These are phyloP conservation scores for Neotragus pygmaeus DNA, from an alignment of 2,113 vertebrate species.

Conservation along the genomic window DNA sequence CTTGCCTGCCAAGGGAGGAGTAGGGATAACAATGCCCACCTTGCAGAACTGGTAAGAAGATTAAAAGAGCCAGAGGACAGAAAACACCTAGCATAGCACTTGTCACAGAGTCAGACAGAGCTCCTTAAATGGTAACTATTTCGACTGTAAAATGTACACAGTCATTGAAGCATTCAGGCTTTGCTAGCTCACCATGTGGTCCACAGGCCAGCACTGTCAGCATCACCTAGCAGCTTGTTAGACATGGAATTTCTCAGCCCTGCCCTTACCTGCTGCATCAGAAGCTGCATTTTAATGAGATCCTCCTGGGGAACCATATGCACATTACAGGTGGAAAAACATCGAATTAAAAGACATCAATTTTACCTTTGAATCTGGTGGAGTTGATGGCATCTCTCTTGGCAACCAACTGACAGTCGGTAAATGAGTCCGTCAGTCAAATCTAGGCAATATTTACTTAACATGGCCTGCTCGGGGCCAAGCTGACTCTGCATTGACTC, in stretches of 20 bases:
- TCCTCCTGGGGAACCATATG: neutral
- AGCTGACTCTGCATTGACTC: neutral
- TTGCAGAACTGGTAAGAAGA: neutral
- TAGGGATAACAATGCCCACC: neutral
- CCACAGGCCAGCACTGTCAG: neutral
- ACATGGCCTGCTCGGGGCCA: neutral
- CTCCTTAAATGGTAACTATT: neutral
- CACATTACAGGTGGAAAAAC: neutral
- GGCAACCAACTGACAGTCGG: neutral
- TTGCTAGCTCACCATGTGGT: neutral
- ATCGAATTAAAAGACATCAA: neutral
- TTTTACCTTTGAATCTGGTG: neutral
- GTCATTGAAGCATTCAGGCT: neutral
- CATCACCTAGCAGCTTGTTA: neutral
- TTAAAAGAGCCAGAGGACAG: neutral
- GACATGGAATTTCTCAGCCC: neutral
- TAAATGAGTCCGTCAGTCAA: neutral
- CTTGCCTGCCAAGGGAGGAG: neutral
- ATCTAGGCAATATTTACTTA: constrained; percentile 10
- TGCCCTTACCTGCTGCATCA: neutral
- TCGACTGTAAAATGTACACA: neutral
- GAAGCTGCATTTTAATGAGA: neutral
- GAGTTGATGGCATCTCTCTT: constrained; percentile 21
- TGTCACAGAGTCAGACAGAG: neutral
- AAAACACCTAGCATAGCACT: neutral